Percentiles rank a stretch among this genome's conserved stretches.
These are phyloP conservation scores for Aix galericulata DNA, from an alignment of 2,113 vertebrate genomes.

Conservation along the genomic window DNA sequence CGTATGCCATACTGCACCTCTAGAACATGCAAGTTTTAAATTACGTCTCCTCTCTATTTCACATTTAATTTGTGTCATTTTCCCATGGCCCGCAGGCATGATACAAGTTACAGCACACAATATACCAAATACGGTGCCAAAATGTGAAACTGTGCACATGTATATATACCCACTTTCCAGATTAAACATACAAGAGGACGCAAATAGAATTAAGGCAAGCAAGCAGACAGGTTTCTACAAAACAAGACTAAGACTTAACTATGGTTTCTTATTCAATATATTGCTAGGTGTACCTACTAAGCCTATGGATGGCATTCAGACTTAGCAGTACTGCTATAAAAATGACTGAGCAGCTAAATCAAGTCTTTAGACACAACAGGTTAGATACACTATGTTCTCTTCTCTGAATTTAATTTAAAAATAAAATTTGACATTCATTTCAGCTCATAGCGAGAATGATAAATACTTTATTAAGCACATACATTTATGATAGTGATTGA, in stretches of 20 bases:
- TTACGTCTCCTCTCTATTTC: constrained; percentile 14
- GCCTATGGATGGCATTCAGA: not conserved
- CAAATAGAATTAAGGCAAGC: constrained; percentile 38
- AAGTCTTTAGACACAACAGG: not conserved
- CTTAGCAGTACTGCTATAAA: not conserved
- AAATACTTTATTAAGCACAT: not conserved
- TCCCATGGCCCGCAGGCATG: constrained; percentile 57
- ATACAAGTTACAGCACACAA: constrained; percentile 58
- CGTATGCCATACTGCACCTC: constrained; percentile 21
- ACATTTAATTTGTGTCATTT: constrained; percentile 38
- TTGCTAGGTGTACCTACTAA: not conserved
- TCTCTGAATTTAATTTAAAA: not conserved
- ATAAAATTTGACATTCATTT: not conserved
- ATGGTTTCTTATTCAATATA: not conserved
- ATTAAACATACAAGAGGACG: constrained; percentile 50
- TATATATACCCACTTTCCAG: constrained; percentile 36
- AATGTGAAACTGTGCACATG: constrained; percentile 48
- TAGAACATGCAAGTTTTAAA: constrained; percentile 47
- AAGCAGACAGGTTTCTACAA: not conserved
- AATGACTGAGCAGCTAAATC: not conserved
- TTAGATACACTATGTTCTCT: not conserved
- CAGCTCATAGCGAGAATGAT: not conserved
- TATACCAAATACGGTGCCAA: constrained; percentile 40
- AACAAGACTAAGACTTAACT: not conserved
- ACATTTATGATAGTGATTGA: not conserved